Percentiles rank a stretch among this genome's conserved stretches.
phyloP scores from a whole-genome alignment of 2,888 invertebrate genomes.

The Drosophila anceps region DNA sequence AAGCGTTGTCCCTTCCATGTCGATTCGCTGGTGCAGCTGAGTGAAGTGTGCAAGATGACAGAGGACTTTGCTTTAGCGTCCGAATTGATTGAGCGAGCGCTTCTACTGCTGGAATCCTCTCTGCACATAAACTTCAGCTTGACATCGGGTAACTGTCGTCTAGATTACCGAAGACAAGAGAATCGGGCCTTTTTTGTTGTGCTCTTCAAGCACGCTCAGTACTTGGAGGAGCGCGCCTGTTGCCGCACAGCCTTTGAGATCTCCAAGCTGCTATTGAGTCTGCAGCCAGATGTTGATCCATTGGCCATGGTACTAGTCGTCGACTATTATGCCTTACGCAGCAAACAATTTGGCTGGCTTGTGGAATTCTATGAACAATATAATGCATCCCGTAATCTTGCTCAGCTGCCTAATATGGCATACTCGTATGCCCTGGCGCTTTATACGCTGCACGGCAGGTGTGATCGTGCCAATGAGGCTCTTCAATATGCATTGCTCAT shows the following conservation, averaged over 20 bases:
- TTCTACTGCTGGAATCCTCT: constrained; percentile 91
- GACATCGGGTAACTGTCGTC: constrained; percentile 89
- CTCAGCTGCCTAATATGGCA: constrained; percentile 94
- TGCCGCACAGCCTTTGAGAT: constrained; percentile 95
- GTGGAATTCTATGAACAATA: constrained; percentile 87
- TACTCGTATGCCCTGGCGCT: constrained; percentile 92
- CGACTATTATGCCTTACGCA: constrained; percentile 93
- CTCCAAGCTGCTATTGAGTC: constrained; percentile 92
- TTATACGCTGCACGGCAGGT: constrained; percentile 87
- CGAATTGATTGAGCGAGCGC: constrained; percentile 91
- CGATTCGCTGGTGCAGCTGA: constrained; percentile 92
- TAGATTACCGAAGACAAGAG: constrained; percentile 92
- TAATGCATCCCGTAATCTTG: constrained; percentile 89
- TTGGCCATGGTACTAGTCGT: constrained; percentile 91
- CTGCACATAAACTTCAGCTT: constrained; percentile 93
- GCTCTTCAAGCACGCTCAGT: constrained; percentile 92
- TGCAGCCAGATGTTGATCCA: constrained; percentile 92
- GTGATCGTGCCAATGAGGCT: constrained; percentile 87
- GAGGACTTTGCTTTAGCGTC: constrained; percentile 93
- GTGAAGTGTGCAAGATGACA: constrained; percentile 91
- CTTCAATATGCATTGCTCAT: constrained; percentile 92
- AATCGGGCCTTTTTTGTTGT: constrained; percentile 93
- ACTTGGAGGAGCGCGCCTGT: constrained; percentile 92
- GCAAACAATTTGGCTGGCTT: constrained; percentile 91
- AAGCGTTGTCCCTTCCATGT: constrained; percentile 92